Conservation (phyloP, 2,888 invertebrate species). For the Actias luna region DNA sequence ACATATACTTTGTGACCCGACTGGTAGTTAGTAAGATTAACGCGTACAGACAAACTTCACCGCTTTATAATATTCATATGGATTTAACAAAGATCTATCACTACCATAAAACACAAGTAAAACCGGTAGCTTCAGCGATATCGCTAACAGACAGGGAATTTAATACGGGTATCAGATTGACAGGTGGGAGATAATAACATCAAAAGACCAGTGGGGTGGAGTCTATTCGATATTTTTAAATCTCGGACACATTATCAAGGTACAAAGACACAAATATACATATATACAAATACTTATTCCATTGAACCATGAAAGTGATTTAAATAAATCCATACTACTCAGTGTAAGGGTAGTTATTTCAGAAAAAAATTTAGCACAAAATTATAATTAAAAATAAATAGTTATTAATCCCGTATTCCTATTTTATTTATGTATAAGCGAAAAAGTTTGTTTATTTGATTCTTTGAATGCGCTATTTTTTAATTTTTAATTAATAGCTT, state of each 20-base stretch:
- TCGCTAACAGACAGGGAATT: constrained; percentile 32
- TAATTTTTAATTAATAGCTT: no score
- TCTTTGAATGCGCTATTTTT: no score
- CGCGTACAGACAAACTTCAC: no score
- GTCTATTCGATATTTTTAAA: constrained; percentile 35
- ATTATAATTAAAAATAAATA: background rate
- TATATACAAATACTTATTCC: no score
- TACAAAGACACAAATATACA: no score
- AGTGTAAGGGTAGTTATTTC: background rate
- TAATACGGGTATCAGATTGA: constrained; percentile 57
- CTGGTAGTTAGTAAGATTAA: no score
- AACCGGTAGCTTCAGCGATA: constrained; percentile 6
- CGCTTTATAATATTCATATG: no score
- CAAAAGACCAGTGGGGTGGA: constrained; percentile 52
- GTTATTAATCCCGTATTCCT: no score
- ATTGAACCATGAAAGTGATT: background rate
- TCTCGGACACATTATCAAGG: constrained; percentile 31
- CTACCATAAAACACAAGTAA: background rate
- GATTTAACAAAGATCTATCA: background rate
- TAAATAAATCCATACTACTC: background rate
- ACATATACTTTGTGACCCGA: no score
- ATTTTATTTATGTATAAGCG: no score
- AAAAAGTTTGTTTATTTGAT: no score
- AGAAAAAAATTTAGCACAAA: background rate
- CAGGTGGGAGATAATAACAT: constrained; percentile 73